Base-by-base conservation (phyloP, 1,140 invertebrate species). In the Drosophila bifasciata region DNA sequence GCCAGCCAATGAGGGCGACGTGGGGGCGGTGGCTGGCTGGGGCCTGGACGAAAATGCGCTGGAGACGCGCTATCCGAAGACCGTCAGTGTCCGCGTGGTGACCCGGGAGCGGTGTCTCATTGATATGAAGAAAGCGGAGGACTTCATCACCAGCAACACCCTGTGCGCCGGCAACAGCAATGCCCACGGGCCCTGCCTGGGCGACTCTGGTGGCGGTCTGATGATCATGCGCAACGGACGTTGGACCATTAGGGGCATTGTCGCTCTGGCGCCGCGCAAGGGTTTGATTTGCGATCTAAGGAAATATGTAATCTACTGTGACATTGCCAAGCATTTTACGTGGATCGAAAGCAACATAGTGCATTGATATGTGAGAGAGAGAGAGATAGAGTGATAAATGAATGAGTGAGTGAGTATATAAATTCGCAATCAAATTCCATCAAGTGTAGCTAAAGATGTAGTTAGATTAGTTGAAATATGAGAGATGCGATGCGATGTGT, bases 221-320 rank as follows among this genome's bases (percentile, higher is more conserved):
- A 79, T 91, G 55, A 45, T 90, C 6, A 43, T 77, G 16, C 66
- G 56, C 7, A 79, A 81, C 8, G 55, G 51, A 1, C 75, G 61
- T 9, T 91, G 89, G 89, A 45, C 51, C 13, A 46, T 91, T 3
- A 61, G 89, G 1, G 90, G 83, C 57, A 76, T 90, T 13, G 79
- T 91, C 16, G 85, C 89, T 5, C 23, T 80, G 23, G 56, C 64
- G 5, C 62, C 60, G n/a, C 56, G 71, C 0, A 19, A 57, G 3
- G 56, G 67, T 16, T 36, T 50, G 17, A 39, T 63, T 8, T 91
- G 90, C 55, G 77, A 90, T 62, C 67, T 89, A 15, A 60, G 56
- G 2, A 64, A 89, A 9, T 91, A 74, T 49, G 79, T 89, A 36
- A 80, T 91, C 25, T 91, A 90, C 44, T 73, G 75, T 21, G 90